Conservation (phyloP, 2,888 invertebrate species). For the Brachypalpus laphriformis region DNA sequence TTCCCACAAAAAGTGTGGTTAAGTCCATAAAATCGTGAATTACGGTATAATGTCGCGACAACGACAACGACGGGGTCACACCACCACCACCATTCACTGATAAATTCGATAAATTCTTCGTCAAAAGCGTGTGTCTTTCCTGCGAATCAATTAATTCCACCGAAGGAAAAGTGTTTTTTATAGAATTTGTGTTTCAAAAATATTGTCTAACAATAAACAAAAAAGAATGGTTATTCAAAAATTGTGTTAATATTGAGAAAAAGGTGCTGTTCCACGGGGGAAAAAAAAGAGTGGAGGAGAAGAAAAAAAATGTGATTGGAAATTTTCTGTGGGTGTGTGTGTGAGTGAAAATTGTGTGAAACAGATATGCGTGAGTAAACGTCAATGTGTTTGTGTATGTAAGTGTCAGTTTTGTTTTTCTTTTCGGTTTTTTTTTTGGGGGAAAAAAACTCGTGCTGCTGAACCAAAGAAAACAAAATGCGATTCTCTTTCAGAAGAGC, state of each 20-base stretch:
- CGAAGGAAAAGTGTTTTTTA: neutral
- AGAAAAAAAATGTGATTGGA: slow-evolving; percentile 56
- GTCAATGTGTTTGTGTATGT: slow-evolving; percentile 45
- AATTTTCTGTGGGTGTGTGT: slow-evolving; percentile 24
- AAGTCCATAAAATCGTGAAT: slow-evolving; percentile 57
- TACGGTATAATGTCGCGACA: slow-evolving; percentile 30
- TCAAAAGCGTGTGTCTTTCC: slow-evolving; percentile 35
- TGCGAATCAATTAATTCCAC: slow-evolving; percentile 28
- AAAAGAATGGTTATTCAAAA: slow-evolving; percentile 35
- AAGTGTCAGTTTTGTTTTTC: slow-evolving; percentile 71
- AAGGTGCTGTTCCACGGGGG: slow-evolving; percentile 2
- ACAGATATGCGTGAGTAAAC: slow-evolving; percentile 57
- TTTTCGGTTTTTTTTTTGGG: slow-evolving; percentile 42
- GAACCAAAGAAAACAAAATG: slow-evolving; percentile 41
- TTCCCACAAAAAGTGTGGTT: slow-evolving; percentile 7
- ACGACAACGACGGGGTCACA: slow-evolving; percentile 25
- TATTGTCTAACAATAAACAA: slow-evolving; percentile 42
- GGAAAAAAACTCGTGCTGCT: slow-evolving; percentile 14
- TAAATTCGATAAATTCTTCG: slow-evolving; percentile 50
- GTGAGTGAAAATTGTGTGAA: slow-evolving; percentile 39
- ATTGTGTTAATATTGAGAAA: no score
- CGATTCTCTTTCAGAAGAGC: neutral
- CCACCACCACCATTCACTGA: slow-evolving; percentile 21
- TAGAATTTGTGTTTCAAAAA: neutral
- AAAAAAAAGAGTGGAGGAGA: slow-evolving; percentile 21